Evolutionary conservation across 2,113 vertebrate species (phyloP), one percentile per base, ranked within the genome.

Genomic region (Lepisosteus oculatus): DNA sequence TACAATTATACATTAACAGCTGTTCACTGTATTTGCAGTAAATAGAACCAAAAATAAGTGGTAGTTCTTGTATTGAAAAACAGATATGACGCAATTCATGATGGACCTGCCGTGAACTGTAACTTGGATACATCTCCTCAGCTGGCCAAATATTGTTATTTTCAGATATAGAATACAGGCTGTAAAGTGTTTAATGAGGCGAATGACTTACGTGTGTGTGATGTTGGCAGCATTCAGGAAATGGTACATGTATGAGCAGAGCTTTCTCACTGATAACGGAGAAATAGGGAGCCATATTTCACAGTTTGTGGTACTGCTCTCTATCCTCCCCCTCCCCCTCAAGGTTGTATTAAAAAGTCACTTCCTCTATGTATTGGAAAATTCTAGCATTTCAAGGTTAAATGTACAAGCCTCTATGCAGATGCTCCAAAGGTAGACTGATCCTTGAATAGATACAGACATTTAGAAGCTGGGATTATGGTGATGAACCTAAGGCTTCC

Each of bases 381-480:
- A 71, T 78, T 70, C 74, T 84, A 81, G 69, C 41, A 15, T 87
- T 86, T 85, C 85, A 84, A 91, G 89, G 90, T 91, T 90, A 89
- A 83, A 83, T 78, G 79, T 86, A 71, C 71, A 80, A 67, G 74
- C 83, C 77, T 83, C 70, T 74, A 80, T 80, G 81, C 77, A 87
- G 83, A 86, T 81, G 78, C 55, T 76, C 78, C 43, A 72, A 75
- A 77, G 71, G 55, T 73, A 80, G 47, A 63, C 68, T 72, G 68
- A 74, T 70, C 73, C 13, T 2, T 41, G 72, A 81, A 65, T 77
- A 76, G 72, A 81, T 76, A 63, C 67, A 6, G 12, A 57, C 29
- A 17, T 72, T 76, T 47, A 65, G 74, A 79, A 78, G 45, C 68
- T 74, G n/a, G 70, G 70, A 69, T 77, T 64, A 70, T 70, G 75